Evolutionary conservation across 1,140 invertebrate species (phyloP), one percentile per base, ranked within the genome.

Genomic region (Brachionus sp.): DNA sequence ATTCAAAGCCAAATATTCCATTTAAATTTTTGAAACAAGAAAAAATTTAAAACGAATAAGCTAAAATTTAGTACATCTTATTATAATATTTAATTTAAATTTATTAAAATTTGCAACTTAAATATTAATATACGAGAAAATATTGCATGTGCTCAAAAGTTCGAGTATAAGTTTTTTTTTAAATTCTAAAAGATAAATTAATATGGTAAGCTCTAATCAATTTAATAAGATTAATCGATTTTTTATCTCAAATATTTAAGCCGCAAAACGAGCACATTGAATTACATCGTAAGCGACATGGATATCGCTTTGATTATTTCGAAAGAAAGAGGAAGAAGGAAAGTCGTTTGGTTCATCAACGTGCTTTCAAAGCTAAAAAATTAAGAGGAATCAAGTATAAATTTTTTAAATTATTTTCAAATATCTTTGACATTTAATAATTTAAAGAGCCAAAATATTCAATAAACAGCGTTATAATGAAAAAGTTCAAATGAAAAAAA

Each of bases 211-310:
- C 37, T 19, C 39, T 16, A 39, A 16, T 39, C 10, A 16, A 70
- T 19, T 5, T 12, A 42, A 70, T 39, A 39, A 2, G 3, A 16
- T 70, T 13, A 33, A 57, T 19, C 16, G 16, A 19, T n/a, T 6
- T 3, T 19, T 66, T 35, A 66, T 66, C 6, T 33, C 10, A 35
- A 13, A 66, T 66, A 66, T 29, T 33, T 73, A 35, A 90, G 98
- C 97, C 98, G 86, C 98, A 99, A 91, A 99, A 99, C 92, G 97
- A 99, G 89, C 96, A 99, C 90, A 99, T 99, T 90, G 98, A 99
- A 86, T 92, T 97, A 73, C 95, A 97, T 88, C 92, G 94, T 86
- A 99, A 99, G 88, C 92, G 98, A 2, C 93, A 98, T 91, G 98
- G 98, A 86, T 92, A 94, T 84, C 92, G 97, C 73, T 91, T 99